Conservation (phyloP, 2,888 invertebrate genomes). For the Tenthredo scrophulariae region DNA sequence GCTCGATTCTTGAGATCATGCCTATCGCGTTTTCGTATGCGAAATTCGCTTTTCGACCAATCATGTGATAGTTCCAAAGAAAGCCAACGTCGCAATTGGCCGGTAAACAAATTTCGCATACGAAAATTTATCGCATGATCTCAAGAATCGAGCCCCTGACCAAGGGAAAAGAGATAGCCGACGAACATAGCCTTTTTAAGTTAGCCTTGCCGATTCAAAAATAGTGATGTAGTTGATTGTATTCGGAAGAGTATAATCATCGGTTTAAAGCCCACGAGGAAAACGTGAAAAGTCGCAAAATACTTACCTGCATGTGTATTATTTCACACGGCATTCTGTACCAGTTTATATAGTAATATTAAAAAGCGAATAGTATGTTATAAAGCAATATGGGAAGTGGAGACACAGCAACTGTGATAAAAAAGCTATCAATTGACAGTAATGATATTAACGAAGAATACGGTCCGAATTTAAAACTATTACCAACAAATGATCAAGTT, state of each 20-base stretch:
- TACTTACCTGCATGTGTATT: conserved; percentile 24
- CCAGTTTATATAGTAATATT: neutral
- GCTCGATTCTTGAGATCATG: too few relatives aligned
- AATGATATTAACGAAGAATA: conserved; percentile 81
- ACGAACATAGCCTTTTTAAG: too few relatives aligned
- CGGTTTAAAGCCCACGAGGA: conserved; percentile 29
- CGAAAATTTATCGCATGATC: too few relatives aligned
- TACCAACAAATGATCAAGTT: conserved; percentile 89
- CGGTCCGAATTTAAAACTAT: conserved; percentile 85
- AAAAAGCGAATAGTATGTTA: conserved; percentile 34
- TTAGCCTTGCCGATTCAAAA: neutral
- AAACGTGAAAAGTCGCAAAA: conserved; percentile 14
- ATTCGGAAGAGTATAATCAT: neutral
- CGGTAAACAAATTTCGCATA: too few relatives aligned
- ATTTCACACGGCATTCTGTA: conserved; percentile 5
- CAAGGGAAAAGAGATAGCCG: too few relatives aligned
- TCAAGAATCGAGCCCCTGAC: too few relatives aligned
- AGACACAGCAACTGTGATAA: conserved; percentile 72
- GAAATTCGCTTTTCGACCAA: too few relatives aligned
- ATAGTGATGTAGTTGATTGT: neutral
- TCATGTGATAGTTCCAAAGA: too few relatives aligned
- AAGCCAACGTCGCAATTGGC: too few relatives aligned
- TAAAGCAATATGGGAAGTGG: conserved; percentile 75
- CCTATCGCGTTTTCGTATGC: too few relatives aligned
- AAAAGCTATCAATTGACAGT: conserved; percentile 69